Evolutionary conservation across 2,113 vertebrate species (phyloP).

Genomic region (Motacilla alba): DNA sequence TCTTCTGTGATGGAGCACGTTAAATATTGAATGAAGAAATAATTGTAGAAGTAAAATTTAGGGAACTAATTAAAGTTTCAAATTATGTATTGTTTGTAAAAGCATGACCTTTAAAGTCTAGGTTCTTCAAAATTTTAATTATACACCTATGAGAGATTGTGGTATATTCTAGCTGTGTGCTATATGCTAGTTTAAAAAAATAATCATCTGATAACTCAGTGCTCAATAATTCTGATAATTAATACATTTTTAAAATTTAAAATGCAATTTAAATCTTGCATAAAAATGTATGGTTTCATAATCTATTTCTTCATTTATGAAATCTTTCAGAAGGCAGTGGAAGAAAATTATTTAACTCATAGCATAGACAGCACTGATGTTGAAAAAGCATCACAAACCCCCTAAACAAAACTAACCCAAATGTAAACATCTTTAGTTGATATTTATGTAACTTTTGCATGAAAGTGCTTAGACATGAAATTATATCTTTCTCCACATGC

Average conservation of each 20-base stretch:
- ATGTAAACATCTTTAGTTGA: neutral
- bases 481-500: neutral
- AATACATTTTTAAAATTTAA: neutral
- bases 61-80: neutral
- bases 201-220: neutral
- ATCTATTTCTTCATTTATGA: neutral
- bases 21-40: neutral
- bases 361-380: neutral
- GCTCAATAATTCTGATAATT: neutral
- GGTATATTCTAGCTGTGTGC: neutral
- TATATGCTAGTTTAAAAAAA: neutral
- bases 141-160: neutral
- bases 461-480: neutral
- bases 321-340: neutral
- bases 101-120: neutral
- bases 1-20: neutral
- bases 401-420: neutral
- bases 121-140: neutral
- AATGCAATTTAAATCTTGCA: neutral
- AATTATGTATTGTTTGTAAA: neutral
- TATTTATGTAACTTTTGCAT: neutral
- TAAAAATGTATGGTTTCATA: neutral
- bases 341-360: neutral
- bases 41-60: neutral
- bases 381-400: neutral